These are phyloP conservation scores for Aporophyla lueneburgensis DNA, from an alignment of 2,888 invertebrate genomes.

Conservation along the genomic window DNA sequence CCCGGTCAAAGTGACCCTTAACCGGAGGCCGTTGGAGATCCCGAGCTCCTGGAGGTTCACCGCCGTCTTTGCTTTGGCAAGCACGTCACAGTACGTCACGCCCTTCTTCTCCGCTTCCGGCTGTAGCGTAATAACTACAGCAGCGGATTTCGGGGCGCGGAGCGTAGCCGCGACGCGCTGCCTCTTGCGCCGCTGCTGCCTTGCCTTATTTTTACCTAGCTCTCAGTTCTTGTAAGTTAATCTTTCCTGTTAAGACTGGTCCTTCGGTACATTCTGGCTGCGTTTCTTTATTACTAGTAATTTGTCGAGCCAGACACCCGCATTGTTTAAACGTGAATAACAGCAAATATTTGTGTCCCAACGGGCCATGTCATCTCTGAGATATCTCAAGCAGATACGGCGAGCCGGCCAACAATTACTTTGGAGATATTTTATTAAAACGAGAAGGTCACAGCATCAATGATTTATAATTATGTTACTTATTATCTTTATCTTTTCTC, in stretches of 20 bases:
- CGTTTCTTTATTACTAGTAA: constrained; percentile 32
- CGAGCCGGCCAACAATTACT: constrained; percentile 16
- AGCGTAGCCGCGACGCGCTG: too few relatives aligned
- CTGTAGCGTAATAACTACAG: too few relatives aligned
- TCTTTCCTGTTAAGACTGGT: constrained; percentile 18
- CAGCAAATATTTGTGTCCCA: constrained; percentile 42
- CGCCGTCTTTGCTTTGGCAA: too few relatives aligned
- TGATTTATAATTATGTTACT: not conserved
- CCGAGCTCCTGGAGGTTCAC: too few relatives aligned
- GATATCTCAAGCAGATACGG: constrained; percentile 37
- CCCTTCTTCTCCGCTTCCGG: too few relatives aligned
- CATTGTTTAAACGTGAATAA: constrained; percentile 56
- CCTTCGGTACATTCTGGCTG: not conserved
- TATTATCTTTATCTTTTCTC: not conserved
- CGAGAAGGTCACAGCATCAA: not conserved
- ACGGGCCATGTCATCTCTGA: constrained; percentile 18
- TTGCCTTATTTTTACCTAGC: too few relatives aligned
- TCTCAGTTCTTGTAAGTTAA: too few relatives aligned
- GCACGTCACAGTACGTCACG: too few relatives aligned
- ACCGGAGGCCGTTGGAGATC: too few relatives aligned
- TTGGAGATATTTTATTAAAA: constrained; percentile 6
- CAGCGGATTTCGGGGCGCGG: too few relatives aligned
- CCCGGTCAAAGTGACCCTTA: too few relatives aligned
- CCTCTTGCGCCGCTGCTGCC: too few relatives aligned
- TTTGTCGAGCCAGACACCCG: constrained; percentile 43